phyloP scores from a whole-genome alignment of 1,140 invertebrate species.

The Arion vulgaris region DNA sequence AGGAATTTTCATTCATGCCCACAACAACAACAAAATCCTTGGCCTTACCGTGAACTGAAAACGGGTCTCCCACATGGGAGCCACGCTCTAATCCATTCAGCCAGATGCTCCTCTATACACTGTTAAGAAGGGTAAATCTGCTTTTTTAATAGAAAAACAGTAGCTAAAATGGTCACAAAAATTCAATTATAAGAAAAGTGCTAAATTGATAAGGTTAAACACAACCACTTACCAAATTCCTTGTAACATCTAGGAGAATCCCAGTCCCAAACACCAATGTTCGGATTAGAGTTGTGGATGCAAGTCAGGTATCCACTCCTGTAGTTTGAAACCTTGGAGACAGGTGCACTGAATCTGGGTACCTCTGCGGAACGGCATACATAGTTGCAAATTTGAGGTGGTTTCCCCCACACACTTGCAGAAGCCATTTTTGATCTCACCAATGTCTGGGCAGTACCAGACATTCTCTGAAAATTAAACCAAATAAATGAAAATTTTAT shows the following conservation, averaged over 20 bases:
- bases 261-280: slow-evolving; percentile 34
- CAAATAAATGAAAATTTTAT: background rate
- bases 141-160: no score
- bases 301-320: slow-evolving; percentile 25
- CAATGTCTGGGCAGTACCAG: slow-evolving; percentile 44
- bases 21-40: no score
- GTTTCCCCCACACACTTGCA: slow-evolving; percentile 49
- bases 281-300: slow-evolving; percentile 10
- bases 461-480: slow-evolving; percentile 37
- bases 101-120: no score
- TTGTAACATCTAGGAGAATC: slow-evolving; percentile 19
- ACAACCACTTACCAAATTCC: slow-evolving; percentile 1
- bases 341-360: slow-evolving; percentile 56
- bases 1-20: no score
- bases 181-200: no score
- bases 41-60: no score
- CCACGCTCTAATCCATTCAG: no score
- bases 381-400: slow-evolving; percentile 40
- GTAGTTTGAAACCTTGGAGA: slow-evolving; percentile 48
- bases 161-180: no score
- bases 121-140: no score
- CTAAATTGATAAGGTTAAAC: no score
- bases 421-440: slow-evolving; percentile 44
- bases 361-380: slow-evolving; percentile 47
- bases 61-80: no score